Evolutionary conservation across 2,888 invertebrate genomes (phyloP).

Genomic region (Rhopalosiphum nymphaeae): DNA sequence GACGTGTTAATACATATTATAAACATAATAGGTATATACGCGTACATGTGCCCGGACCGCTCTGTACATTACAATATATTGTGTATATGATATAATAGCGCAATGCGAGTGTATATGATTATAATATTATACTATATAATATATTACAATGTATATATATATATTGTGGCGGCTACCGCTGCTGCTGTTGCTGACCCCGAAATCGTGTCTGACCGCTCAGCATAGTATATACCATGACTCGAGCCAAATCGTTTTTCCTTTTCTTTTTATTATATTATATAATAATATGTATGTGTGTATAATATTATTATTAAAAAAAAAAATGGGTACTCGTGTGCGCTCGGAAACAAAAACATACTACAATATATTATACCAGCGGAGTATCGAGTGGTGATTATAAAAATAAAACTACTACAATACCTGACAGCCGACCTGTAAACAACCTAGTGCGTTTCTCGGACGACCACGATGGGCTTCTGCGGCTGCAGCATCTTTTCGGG

Average conservation of each 20-base stretch:
- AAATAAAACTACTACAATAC: conserved; percentile 40
- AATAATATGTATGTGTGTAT: background rate
- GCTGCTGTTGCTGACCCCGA: conserved; percentile 34
- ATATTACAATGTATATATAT: background rate
- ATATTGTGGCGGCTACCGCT: background rate
- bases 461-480: conserved; percentile 10
- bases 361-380: background rate
- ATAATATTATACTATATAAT: background rate
- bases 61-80: background rate
- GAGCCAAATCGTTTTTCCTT: conserved; percentile 28
- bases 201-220: conserved; percentile 49
- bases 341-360: conserved; percentile 51
- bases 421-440: conserved; percentile 58
- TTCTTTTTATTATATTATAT: background rate
- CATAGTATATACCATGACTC: background rate
- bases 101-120: background rate
- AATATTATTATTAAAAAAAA: background rate
- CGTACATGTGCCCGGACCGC: background rate
- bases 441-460: background rate
- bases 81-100: background rate
- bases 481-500: background rate
- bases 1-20: background rate
- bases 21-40: background rate
- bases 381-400: conserved; percentile 57
- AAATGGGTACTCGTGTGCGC: conserved; percentile 43